Conservation (phyloP, 2,888 invertebrate species). For the Argyra leucocephala region DNA sequence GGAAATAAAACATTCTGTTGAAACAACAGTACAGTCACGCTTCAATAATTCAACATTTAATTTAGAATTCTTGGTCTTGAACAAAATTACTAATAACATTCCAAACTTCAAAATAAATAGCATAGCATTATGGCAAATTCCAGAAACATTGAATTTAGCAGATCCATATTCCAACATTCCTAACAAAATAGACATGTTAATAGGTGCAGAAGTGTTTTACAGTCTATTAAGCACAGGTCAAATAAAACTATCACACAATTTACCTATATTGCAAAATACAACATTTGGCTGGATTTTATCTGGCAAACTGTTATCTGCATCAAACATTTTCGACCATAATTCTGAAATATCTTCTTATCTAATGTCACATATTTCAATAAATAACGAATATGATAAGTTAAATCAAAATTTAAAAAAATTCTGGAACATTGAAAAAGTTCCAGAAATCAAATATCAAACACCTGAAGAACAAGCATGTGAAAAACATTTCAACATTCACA, state of each 20-base stretch:
- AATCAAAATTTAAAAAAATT: constrained; percentile 13
- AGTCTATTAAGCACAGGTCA: constrained; percentile 21
- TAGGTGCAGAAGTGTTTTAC: constrained; percentile 19
- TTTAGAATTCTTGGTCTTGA: too few relatives aligned
- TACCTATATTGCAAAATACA: constrained; percentile 18
- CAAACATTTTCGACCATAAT: not conserved
- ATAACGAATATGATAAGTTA: not conserved
- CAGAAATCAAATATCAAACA: constrained; percentile 16
- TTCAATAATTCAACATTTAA: too few relatives aligned
- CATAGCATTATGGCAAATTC: constrained; percentile 14
- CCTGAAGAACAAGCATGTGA: constrained; percentile 20
- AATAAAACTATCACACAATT: constrained; percentile 19
- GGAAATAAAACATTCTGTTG: too few relatives aligned
- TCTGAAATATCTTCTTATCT: not conserved
- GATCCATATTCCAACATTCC: constrained; percentile 15
- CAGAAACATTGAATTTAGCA: constrained; percentile 14
- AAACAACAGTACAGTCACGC: too few relatives aligned
- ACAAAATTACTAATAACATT: too few relatives aligned
- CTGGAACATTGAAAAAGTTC: constrained; percentile 21
- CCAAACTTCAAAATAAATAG: constrained; percentile 4
- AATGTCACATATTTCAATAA: not conserved
- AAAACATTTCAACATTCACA: constrained; percentile 14
- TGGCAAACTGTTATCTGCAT: not conserved
- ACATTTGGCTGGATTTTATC: constrained; percentile 18
- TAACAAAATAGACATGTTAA: constrained; percentile 16